Base-by-base conservation (phyloP, 1,140 invertebrate genomes). In the Asobara japonica region DNA sequence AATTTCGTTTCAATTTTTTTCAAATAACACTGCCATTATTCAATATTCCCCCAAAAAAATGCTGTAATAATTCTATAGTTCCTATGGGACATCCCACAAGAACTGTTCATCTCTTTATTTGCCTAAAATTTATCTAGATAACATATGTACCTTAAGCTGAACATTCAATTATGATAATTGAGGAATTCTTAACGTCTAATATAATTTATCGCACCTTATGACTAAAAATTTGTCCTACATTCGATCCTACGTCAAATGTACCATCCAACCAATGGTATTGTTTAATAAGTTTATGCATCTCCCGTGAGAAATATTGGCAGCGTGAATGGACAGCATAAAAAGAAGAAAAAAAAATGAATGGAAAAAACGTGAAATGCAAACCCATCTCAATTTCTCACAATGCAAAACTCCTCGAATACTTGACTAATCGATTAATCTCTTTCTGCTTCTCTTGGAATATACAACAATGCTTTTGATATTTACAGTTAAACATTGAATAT, bases 241-340 rank as follows among this genome's bases (percentile, higher is more conserved):
- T 60, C 45, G 10, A 38, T 71, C 61, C 33, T 71, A 71, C 64
- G 61, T 71, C 61, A 71, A 71, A 71, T 71, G 61, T 38, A 38
- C 33, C 61, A 36, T 69, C 33, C n/a, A 41, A 18, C 61, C 69
- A 64, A 65, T 62, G 25, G 48, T 33, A 48, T 56, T 51, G 5
- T 69, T 48, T 69, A n/a, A n/a, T n/a, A n/a, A n/a, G n/a, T n/a
- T n/a, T n/a, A n/a, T 25, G 41, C 67, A 56, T 25, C 4, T 56
- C 7, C 25, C 51, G 7, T 27, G 51, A 56, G 18, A 56, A 56
- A 56, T 16, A 16, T 45, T 45, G 41, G 41, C 41, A 13, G 18
- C 41, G 41, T 45, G 41, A 45, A 45, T 45, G 51, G 10, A 27
- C 18, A 10, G 18, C 22, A 10, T 51, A 18, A 56, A 22, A 18